These are phyloP conservation scores for Anguilla obscura DNA, from an alignment of 2,797 vertebrate species.

Conservation along the genomic window DNA sequence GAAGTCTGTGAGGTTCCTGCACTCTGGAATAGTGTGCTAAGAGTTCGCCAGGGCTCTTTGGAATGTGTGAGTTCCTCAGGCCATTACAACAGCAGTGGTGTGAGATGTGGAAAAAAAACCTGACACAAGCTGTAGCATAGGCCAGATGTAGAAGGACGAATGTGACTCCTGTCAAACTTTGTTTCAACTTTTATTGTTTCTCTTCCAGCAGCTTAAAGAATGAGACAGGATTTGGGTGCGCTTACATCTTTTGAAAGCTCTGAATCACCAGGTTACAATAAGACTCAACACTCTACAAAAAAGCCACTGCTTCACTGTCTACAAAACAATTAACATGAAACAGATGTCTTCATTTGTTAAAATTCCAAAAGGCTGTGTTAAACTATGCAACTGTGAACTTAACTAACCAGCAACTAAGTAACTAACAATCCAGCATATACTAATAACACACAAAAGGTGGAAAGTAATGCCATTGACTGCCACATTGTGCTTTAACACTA, in stretches of 20 bases:
- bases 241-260: background rate
- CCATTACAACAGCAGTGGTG: background rate
- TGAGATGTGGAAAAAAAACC: background rate
- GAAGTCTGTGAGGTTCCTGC: background rate
- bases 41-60: background rate
- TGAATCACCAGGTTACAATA: background rate
- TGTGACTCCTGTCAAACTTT: background rate
- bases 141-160: background rate
- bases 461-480: slow-evolving; percentile 21
- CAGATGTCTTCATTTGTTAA: background rate
- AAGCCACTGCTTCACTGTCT: too few species aligned
- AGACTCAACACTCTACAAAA: background rate
- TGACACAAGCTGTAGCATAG: background rate
- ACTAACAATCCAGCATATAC: background rate
- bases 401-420: background rate
- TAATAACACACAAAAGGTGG: background rate
- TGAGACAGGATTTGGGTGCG: background rate
- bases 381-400: background rate
- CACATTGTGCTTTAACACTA: slow-evolving; percentile 10
- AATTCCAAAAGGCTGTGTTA: background rate
- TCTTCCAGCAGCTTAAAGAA: slow-evolving; percentile 6
- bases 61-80: background rate
- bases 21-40: background rate
- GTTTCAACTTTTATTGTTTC: background rate
- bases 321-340: background rate